phyloP scores from a whole-genome alignment of 2,113 vertebrate species.

The Collichthys lucidus region DNA sequence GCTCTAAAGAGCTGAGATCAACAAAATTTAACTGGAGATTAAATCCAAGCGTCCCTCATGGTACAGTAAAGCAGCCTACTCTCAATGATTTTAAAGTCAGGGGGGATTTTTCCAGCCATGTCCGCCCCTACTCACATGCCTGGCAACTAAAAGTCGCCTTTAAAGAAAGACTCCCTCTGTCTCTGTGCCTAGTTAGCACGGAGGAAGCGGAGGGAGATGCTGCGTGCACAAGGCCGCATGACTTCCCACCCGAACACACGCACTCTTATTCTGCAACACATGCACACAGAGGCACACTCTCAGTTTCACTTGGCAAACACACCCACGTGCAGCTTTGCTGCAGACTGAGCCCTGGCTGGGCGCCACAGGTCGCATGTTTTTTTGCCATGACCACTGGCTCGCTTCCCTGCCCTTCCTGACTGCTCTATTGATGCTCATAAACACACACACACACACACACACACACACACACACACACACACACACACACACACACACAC shows the following conservation, averaged over 20 bases:
- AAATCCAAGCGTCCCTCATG: not conserved
- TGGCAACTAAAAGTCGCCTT: constrained; percentile 11
- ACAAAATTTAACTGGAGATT: not conserved
- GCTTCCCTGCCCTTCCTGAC: constrained; percentile 30
- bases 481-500: not conserved
- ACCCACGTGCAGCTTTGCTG: constrained; percentile 31
- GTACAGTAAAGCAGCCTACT: constrained; percentile 5
- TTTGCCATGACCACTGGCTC: constrained; percentile 55
- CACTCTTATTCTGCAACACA: constrained; percentile 20
- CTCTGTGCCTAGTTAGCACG: constrained; percentile 24
- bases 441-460: not conserved
- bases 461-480: not conserved
- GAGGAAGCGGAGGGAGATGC: constrained; percentile 52
- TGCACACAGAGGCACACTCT: constrained; percentile 32
- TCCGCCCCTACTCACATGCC: constrained; percentile 8
- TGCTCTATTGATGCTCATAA: constrained; percentile 37
- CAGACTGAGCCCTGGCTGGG: constrained; percentile 40
- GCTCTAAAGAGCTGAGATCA: not conserved
- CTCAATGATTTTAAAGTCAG: constrained; percentile 11
- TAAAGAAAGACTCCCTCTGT: constrained; percentile 70
- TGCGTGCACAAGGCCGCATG: constrained; percentile 55
- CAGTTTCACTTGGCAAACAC: constrained; percentile 47
- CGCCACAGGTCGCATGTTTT: constrained; percentile 56
- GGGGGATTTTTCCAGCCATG: constrained; percentile 21
- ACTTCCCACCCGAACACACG: constrained; percentile 60